Evolutionary conservation across 2,113 vertebrate genomes (phyloP).

Genomic region (Entelurus aequoreus): DNA sequence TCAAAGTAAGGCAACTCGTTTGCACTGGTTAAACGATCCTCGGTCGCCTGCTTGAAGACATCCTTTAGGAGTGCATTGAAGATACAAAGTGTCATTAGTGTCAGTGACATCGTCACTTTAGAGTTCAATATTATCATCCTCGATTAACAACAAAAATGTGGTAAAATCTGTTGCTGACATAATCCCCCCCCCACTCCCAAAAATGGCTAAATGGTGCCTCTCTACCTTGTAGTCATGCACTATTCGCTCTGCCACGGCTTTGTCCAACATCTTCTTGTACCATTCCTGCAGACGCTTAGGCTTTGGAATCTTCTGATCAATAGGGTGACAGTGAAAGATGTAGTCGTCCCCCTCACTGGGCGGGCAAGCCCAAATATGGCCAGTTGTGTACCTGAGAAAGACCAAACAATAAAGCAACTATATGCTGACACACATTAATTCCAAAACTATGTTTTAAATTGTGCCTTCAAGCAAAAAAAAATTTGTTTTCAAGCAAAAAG

Average conservation of each 20-base stretch:
- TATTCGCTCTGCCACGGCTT: slow-evolving; percentile 91
- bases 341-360: slow-evolving; percentile 98
- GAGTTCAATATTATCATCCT: neutral
- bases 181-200: neutral
- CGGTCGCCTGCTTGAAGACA: slow-evolving; percentile 97
- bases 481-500: too few species aligned
- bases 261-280: slow-evolving; percentile 99
- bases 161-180: too few species aligned
- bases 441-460: too few species aligned
- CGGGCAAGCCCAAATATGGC: slow-evolving; percentile 98
- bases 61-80: slow-evolving; percentile 70
- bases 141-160: neutral
- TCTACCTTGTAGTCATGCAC: slow-evolving; percentile 95
- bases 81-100: neutral
- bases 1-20: slow-evolving; percentile 98
- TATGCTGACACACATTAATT: neutral
- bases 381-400: slow-evolving; percentile 82
- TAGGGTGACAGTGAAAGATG: slow-evolving; percentile 97
- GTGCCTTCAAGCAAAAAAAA: too few species aligned
- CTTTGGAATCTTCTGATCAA: slow-evolving; percentile 97
- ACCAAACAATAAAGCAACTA: neutral
- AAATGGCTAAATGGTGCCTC: neutral
- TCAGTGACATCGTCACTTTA: neutral
- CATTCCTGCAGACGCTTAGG: slow-evolving; percentile 97
- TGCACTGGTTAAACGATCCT: slow-evolving; percentile 95